Evolutionary conservation across 2,797 vertebrate species (phyloP), one percentile per base, ranked within the genome.

Genomic region (Pelobates cultripes): DNA sequence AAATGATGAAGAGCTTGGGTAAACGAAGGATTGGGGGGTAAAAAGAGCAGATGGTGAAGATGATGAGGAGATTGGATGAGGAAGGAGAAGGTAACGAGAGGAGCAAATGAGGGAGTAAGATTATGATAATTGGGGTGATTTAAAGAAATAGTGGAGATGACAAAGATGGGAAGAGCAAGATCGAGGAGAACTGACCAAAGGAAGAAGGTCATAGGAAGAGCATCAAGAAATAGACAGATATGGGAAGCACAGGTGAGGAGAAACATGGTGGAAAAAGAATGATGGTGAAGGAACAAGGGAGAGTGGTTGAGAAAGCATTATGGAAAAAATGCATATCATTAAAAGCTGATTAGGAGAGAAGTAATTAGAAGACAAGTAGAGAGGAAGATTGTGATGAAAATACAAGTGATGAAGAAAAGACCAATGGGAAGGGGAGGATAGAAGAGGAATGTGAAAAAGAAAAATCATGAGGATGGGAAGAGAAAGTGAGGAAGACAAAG

Each of bases 391-490:
- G 14, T 3, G 13, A 57, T 10, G 55, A 57, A 74, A 43, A 75
- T 68, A 75, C 43, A 73, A 40, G 85, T 75, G 57, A 15, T 17
- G 68, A 41, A 47, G 45, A 47, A 47, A 47, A 44, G 78, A 74
- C 3, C 41, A n/a, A 15, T 40, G 43, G 61, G 8, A 42, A 70
- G 61, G 7, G 61, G 17, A 64, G 61, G 61, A 40, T 40, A 44
- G 42, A 68, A 69, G 40, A 45, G 55, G 15, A n/a, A 47, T 47
- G 45, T 10, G 14, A 63, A 63, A 12, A 43, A 14, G 61, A 40
- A 40, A 4, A 5, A 60, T 13, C 12, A 64, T 1, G 57, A 60
- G 45, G 45, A 43, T 41, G 64, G n/a, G 63, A 68, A 66, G 61
- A 40, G 10, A 10, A 40, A 40, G 61, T 28, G 10, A 64, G 17